phyloP scores from a whole-genome alignment of 2,888 invertebrate genomes.

The Trachelus troglodyta region DNA sequence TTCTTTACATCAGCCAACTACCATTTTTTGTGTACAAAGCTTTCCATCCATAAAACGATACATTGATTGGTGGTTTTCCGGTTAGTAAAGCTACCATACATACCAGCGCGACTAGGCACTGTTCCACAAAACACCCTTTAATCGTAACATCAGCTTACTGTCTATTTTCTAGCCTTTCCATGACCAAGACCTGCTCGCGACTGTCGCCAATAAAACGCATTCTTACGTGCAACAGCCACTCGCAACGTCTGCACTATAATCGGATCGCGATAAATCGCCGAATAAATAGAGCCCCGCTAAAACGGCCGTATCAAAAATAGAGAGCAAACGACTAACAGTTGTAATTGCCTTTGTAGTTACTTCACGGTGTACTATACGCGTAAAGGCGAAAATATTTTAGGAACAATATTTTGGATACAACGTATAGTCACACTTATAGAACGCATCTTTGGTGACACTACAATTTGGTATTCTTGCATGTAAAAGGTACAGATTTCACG shows the following conservation, averaged over 20 bases:
- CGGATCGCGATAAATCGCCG: background rate
- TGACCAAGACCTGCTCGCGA: slow-evolving; percentile 5
- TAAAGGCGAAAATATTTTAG: slow-evolving; percentile 51
- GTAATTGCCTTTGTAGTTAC: slow-evolving; percentile 17
- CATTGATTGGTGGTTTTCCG: slow-evolving; percentile 40
- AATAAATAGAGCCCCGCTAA: slow-evolving; percentile 21
- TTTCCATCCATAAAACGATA: slow-evolving; percentile 45
- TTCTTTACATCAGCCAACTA: slow-evolving; percentile 48
- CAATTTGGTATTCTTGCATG: slow-evolving; percentile 59
- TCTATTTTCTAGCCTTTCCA: slow-evolving; percentile 52
- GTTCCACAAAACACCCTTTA: slow-evolving; percentile 21
- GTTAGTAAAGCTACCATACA: slow-evolving; percentile 54
- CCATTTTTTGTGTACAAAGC: slow-evolving; percentile 43
- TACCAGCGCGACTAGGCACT: slow-evolving; percentile 29
- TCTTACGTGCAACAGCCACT: background rate
- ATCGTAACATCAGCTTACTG: slow-evolving; percentile 46
- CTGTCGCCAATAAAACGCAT: background rate
- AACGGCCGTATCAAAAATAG: slow-evolving; percentile 58
- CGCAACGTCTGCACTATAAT: background rate
- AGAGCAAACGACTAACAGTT: slow-evolving; percentile 42
- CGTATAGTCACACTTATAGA: slow-evolving; percentile 44
- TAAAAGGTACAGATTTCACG: slow-evolving; percentile 27
- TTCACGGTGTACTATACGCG: slow-evolving; percentile 37
- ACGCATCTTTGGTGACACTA: slow-evolving; percentile 59
- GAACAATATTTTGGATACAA: slow-evolving; percentile 56